Base-by-base conservation (phyloP, 2,888 invertebrate species). In the Electrophaes corylata region DNA sequence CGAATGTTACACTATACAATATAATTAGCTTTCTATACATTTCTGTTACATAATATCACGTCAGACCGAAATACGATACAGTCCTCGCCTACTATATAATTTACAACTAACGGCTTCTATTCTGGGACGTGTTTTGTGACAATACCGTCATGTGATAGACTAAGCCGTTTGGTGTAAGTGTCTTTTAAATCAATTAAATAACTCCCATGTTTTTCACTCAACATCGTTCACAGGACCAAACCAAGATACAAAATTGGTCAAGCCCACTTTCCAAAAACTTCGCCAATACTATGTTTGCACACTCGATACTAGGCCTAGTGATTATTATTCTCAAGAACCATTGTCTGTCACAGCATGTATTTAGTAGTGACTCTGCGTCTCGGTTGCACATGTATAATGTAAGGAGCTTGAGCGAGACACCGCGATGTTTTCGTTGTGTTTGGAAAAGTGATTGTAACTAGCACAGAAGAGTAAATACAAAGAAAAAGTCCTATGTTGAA, bases 41-140 rank as follows among this genome's bases (percentile, higher is more conserved):
- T 69, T 73, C 65, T 68, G 75, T 69, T 73, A 77, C 72, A 72
- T 86, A 86, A 86, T 88, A 87, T 87, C 87, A 87, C 86, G 67
- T 81, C 75, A 75, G 82, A 78, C 76, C 71, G 76, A 77, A 79
- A 80, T 74, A 66, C 61, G 62, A 68, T 64, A 72, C 29, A 65
- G 53, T 64, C 51, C 60, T 64, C 64, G 67, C 68, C 73, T 69
- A 76, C 76, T 74, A 75, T 70, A 70, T 64, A 59, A 12, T 10
- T 31, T 70, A 70, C 64, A 59, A 12, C 12, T 31, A 31, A 49
- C 40, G n/a, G 40, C 19, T 2, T 41, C 5, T 29, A 29, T 23
- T 40, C 49, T 48, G 6, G 16, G 16, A 33, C 12, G 18, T 26
- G 3, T 29, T 18, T 20, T 20, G 10, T 19, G 12, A 46, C 6